Evolutionary conservation across 2,113 vertebrate species (phyloP).

Genomic region (Sitta europaea): DNA sequence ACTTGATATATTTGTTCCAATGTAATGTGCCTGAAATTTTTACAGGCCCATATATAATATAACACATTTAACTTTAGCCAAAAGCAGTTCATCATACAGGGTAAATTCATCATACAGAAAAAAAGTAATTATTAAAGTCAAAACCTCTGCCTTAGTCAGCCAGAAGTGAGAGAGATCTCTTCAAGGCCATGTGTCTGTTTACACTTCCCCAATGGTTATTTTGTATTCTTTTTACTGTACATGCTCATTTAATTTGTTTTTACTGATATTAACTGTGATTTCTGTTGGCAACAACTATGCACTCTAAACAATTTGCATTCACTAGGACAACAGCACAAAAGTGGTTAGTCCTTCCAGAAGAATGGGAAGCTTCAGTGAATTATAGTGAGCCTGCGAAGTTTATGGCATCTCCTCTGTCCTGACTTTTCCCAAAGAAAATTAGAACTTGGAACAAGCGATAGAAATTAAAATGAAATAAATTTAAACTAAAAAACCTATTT

Average conservation of each 20-base stretch:
- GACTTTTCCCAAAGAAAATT: neutral
- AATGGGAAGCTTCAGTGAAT: neutral
- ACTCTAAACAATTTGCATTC: neutral
- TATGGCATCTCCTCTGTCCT: neutral
- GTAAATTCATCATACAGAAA: too few relatives aligned
- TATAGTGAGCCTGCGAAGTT: neutral
- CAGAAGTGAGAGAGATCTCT: neutral
- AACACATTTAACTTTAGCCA: neutral
- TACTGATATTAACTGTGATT: neutral
- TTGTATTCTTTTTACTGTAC: neutral
- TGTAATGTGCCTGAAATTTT: neutral
- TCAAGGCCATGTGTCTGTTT: neutral
- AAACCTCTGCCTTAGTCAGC: neutral
- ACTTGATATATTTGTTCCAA: neutral
- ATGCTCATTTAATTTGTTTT: neutral
- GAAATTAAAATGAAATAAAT: neutral
- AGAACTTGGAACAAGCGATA: neutral
- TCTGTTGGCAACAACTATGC: neutral
- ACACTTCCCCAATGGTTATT: neutral
- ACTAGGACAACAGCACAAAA: neutral
- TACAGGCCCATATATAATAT: neutral
- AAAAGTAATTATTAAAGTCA: neutral
- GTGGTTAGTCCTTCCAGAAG: neutral
- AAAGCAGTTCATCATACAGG: neutral
- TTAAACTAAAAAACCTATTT: neutral